Evolutionary conservation across 2,797 vertebrate species (phyloP).

Genomic region (Sebastes steindachneri): DNA sequence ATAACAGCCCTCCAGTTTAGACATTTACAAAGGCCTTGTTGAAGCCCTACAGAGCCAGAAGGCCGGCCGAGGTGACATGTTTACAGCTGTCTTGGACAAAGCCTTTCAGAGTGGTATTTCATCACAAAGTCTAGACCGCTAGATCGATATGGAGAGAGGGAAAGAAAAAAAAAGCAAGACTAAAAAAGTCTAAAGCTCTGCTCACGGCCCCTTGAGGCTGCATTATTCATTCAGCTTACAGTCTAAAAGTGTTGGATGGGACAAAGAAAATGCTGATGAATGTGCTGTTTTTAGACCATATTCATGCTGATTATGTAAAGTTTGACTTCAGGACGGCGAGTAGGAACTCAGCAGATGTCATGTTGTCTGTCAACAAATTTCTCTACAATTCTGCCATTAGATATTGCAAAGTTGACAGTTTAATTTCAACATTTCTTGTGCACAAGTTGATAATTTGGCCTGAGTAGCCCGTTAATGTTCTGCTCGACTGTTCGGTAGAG

Average conservation of each 20-base stretch:
- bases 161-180: neutral
- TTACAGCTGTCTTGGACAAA: conserved; percentile 66
- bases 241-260: neutral
- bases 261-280: neutral
- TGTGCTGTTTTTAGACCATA: neutral
- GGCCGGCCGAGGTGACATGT: conserved; percentile 57
- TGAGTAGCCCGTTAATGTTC: too few relatives aligned
- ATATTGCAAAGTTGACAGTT: neutral
- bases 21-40: conserved; percentile 66
- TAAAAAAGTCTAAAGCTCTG: conserved; percentile 17
- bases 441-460: neutral
- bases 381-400: neutral
- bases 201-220: neutral
- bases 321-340: neutral
- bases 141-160: conserved; percentile 54
- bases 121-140: conserved; percentile 62
- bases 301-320: neutral
- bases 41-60: conserved; percentile 44
- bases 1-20: conserved; percentile 36
- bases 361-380: neutral
- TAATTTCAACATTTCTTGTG: neutral
- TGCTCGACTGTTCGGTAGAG: too few relatives aligned
- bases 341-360: neutral
- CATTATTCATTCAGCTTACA: conserved; percentile 14
- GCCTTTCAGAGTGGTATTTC: conserved; percentile 61